These are phyloP conservation scores for Mechanitis mazaeus DNA, from an alignment of 2,888 invertebrate genomes.

Conservation along the genomic window DNA sequence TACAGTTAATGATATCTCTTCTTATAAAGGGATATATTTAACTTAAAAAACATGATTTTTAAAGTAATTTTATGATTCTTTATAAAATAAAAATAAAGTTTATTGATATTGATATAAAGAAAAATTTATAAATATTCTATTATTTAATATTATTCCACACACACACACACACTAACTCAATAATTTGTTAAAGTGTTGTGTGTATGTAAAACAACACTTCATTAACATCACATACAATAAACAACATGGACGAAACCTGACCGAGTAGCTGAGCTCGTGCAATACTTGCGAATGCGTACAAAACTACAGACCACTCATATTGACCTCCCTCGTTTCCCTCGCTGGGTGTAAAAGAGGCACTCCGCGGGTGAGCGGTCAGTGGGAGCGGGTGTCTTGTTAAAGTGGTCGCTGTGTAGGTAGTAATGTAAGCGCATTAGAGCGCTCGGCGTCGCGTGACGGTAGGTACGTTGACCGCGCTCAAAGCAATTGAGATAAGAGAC, in stretches of 20 bases:
- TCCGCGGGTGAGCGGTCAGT: conserved; percentile 19
- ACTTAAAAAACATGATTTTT: no score
- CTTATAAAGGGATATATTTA: no score
- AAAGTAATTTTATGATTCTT: no score
- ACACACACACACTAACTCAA: neutral
- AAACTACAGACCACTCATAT: conserved; percentile 37
- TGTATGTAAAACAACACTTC: neutral
- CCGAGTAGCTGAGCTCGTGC: conserved; percentile 58
- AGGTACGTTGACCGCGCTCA: conserved; percentile 67
- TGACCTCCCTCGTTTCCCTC: conserved; percentile 36
- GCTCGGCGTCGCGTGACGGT: conserved; percentile 67
- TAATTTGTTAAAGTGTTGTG: neutral
- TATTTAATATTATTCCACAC: no score
- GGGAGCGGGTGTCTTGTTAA: conserved; percentile 37
- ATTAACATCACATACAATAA: neutral
- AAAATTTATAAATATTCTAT: no score
- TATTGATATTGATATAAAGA: no score
- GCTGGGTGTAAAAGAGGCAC: neutral
- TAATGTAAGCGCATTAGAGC: conserved; percentile 72
- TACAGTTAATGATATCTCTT: no score
- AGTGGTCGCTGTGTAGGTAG: conserved; percentile 57
- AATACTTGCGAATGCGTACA: conserved; percentile 49
- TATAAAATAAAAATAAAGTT: no score
- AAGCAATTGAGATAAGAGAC: conserved; percentile 45
- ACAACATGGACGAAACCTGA: conserved; percentile 47